phyloP scores from a whole-genome alignment of 2,797 vertebrate genomes.

The Mormyrops boulengeri region DNA sequence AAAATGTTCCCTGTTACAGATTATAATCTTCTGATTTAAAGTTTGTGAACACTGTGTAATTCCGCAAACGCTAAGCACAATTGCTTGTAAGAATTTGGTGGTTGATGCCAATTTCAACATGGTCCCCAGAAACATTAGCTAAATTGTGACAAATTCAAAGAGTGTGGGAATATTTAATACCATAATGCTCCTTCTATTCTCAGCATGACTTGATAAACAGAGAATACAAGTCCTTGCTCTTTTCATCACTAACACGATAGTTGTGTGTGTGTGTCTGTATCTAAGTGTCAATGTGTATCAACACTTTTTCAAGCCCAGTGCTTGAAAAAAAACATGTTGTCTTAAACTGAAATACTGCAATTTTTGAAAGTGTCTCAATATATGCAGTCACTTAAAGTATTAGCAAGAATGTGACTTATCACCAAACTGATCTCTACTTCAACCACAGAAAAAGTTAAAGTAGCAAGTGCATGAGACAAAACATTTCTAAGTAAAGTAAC shows the following conservation, averaged over 20 bases:
- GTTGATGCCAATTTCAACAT: neutral
- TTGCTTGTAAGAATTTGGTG: neutral
- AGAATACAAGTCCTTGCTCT: neutral
- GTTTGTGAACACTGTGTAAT: neutral
- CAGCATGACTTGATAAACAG: neutral
- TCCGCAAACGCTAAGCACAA: neutral
- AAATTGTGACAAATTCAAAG: neutral
- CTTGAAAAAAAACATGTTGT: neutral
- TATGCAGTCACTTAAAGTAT: neutral
- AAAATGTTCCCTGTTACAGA: neutral
- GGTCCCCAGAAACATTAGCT: neutral
- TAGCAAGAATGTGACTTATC: neutral
- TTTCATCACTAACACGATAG: neutral
- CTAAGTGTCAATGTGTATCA: neutral
- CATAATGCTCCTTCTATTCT: neutral
- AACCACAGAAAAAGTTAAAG: neutral
- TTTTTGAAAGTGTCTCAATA: neutral
- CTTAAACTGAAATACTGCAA: neutral
- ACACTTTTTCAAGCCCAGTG: neutral
- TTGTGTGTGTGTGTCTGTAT: neutral
- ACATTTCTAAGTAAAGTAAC: constrained; percentile 5
- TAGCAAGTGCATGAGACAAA: neutral
- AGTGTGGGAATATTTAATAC: neutral
- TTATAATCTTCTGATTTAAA: neutral
- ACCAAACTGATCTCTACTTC: neutral